phyloP scores from a whole-genome alignment of 2,113 vertebrate species.

The Lophius piscatorius region DNA sequence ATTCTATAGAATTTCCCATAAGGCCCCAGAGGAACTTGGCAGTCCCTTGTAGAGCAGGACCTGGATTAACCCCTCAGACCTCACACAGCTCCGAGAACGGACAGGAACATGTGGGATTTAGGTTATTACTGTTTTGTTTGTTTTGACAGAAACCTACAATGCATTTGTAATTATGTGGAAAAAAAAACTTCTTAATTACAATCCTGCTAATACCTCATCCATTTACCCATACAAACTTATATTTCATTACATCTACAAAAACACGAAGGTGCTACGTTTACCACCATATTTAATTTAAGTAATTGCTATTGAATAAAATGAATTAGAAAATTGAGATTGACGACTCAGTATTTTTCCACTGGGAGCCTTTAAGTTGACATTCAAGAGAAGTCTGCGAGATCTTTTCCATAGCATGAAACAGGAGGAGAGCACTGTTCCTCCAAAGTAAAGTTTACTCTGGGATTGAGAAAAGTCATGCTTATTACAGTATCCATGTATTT shows the following conservation, averaged over 20 bases:
- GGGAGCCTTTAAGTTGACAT: not conserved
- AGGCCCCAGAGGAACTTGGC: slow-evolving; percentile 34
- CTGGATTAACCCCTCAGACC: slow-evolving; percentile 39
- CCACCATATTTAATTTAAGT: not conserved
- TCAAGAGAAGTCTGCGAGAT: too few species aligned
- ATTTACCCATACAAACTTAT: not conserved
- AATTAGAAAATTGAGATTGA: not conserved
- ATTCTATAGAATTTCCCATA: slow-evolving; percentile 63
- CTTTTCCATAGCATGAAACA: not conserved
- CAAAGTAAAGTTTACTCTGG: not conserved
- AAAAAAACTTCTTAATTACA: not conserved
- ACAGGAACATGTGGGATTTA: slow-evolving; percentile 20
- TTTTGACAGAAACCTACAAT: slow-evolving; percentile 26
- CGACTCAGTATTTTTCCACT: not conserved
- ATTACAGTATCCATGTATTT: too few species aligned
- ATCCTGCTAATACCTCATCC: not conserved
- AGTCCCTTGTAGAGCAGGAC: slow-evolving; percentile 27
- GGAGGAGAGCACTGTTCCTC: not conserved
- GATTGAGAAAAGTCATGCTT: too few species aligned
- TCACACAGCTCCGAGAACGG: slow-evolving; percentile 40
- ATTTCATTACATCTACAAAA: not conserved
- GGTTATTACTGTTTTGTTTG: slow-evolving; percentile 27
- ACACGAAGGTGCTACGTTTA: not conserved
- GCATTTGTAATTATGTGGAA: not conserved
- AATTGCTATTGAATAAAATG: not conserved